Evolutionary conservation across 2,888 invertebrate genomes (phyloP), one percentile per base, ranked within the genome.

Genomic region (Lycaena phlaeas): DNA sequence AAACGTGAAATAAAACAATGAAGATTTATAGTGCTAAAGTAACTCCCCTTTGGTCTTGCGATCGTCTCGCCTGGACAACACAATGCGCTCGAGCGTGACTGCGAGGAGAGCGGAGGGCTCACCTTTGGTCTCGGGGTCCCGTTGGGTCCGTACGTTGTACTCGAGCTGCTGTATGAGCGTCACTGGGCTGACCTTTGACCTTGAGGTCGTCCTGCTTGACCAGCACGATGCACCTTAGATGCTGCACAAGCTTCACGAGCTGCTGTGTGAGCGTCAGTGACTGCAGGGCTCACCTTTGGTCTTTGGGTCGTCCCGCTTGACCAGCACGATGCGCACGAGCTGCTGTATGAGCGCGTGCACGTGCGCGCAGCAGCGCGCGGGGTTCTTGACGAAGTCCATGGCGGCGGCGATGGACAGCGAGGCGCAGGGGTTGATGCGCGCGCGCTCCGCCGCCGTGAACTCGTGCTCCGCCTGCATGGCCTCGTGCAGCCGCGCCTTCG

Each of bases 301-400:
- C 82, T 95, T 95, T 0, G 90, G 89, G 73, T 96, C 95, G 56
- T 96, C 95, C 59, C 92, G 91, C 76, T 96, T 95, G 26, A 90
- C 82, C 49, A 92, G 87, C 28, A 98, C 95, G 43, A 96, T 91
- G 51, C 91, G 90, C 77, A 96, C 90, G 25, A 98, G 86, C 44
- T 92, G 92, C 56, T 94, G 91, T 49, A 98, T 96, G 43, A 97
- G 88, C 40, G 87, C 86, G 61, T 96, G 93, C 25, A 99, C 95
- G 61, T 94, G 92, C 53, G 93, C 91, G 68, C 98, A 99, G 75
- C 97, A 96, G 56, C 90, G 90, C 28, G 93, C 93, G 0, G 99
- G 99, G 85, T 98, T 98, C 77, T 95, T 95, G 0, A 99, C 97
- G 73, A 95, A 96, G 61, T 95, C 93, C 79, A 98, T 86, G 1